Conservation (phyloP, 2,113 vertebrate genomes). For the Fulica atra region DNA sequence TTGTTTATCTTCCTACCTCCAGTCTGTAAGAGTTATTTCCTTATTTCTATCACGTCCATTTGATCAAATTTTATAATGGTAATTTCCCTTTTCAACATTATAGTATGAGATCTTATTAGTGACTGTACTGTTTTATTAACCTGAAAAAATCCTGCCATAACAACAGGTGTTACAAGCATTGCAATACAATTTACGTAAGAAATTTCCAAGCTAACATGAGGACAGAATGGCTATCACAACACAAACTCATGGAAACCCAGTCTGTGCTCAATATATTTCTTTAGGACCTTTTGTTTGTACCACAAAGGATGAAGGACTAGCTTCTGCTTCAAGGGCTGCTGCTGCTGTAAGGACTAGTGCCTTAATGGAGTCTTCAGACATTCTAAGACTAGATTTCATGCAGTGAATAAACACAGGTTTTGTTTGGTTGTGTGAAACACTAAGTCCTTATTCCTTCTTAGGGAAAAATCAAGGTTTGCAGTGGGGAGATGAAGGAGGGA, state of each 20-base stretch:
- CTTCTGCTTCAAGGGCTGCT: not conserved
- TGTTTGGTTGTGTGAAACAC: not conserved
- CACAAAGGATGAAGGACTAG: not conserved
- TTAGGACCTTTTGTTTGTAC: not conserved
- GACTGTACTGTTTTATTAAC: not conserved
- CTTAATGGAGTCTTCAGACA: not conserved
- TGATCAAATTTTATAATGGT: not conserved
- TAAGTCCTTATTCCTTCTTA: not conserved
- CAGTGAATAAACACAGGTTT: not conserved
- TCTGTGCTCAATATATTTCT: not conserved
- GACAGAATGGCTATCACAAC: not conserved
- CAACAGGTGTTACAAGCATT: not conserved
- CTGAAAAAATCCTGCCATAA: slow-evolving; percentile 15
- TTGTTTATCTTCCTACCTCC: not conserved
- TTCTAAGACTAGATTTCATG: not conserved
- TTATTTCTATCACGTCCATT: not conserved
- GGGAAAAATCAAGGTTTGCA: not conserved
- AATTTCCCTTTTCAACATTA: not conserved
- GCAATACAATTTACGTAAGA: not conserved
- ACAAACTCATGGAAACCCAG: not conserved
- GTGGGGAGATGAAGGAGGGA: not conserved
- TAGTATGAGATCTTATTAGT: not conserved
- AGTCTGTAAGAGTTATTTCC: not conserved
- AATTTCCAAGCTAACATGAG: not conserved
- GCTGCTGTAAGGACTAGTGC: not conserved